Evolutionary conservation across 37 sponge, comb jelly and placozoan species (phyloP).

Genomic region (Agelas oroides): DNA sequence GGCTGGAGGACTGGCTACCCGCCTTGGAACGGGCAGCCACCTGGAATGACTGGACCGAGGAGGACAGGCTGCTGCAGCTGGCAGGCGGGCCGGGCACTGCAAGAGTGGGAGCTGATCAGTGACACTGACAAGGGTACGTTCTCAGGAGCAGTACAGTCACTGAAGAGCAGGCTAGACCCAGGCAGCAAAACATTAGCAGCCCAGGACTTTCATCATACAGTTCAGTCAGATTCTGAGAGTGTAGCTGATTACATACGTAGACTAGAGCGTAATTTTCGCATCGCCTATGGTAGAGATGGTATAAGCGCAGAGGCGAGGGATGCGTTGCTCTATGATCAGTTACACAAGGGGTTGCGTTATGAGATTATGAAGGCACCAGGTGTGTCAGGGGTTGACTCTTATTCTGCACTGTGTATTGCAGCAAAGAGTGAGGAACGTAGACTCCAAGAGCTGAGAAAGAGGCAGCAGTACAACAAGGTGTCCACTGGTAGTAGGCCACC

Average conservation of each 20-base stretch:
- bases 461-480: conserved; percentile 21
- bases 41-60: conserved; percentile 20
- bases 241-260: conserved; percentile 16
- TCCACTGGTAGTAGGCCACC: background rate
- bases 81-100: conserved; percentile 21
- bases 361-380: conserved; percentile 45
- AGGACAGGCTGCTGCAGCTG: conserved; percentile 17
- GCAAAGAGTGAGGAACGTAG: conserved; percentile 21
- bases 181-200: conserved; percentile 40
- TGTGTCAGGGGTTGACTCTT: conserved; percentile 42
- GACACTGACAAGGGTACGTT: background rate
- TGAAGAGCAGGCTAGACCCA: conserved; percentile 36
- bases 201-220: conserved; percentile 52
- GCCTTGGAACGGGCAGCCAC: conserved; percentile 3
- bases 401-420: background rate
- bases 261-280: conserved; percentile 42
- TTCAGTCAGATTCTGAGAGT: conserved; percentile 42
- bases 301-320: conserved; percentile 35
- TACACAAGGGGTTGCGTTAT: conserved; percentile 48
- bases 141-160: background rate
- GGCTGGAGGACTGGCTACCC: conserved; percentile 28
- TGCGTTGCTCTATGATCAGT: conserved; percentile 38
- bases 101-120: conserved; percentile 4
- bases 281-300: conserved; percentile 45
- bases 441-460: conserved; percentile 17